Evolutionary conservation across 2,888 invertebrate genomes (phyloP).

Genomic region (Drosophila glabriapex): DNA sequence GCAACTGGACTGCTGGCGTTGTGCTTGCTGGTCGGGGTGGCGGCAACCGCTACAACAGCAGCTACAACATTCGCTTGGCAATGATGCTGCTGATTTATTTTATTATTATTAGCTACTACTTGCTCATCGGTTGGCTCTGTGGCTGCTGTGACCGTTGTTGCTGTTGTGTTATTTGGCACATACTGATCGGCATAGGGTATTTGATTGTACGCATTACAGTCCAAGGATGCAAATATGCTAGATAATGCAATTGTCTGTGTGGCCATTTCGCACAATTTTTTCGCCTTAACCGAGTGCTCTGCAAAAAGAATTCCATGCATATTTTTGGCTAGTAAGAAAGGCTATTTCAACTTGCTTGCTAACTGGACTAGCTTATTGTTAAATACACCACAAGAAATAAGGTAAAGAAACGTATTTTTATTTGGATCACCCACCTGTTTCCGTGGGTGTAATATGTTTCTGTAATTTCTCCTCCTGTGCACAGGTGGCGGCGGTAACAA

Average conservation of each 20-base stretch:
- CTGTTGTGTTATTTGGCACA: constrained; percentile 83
- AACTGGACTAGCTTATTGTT: neutral
- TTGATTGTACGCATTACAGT: constrained; percentile 79
- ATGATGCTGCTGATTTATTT: constrained; percentile 83
- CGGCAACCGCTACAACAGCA: constrained; percentile 54
- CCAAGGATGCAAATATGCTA: constrained; percentile 84
- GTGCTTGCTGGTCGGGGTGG: constrained; percentile 45
- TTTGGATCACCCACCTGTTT: constrained; percentile 72
- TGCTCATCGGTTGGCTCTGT: constrained; percentile 55
- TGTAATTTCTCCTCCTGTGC: constrained; percentile 89
- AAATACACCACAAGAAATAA: neutral
- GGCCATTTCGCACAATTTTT: constrained; percentile 85
- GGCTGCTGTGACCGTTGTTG: constrained; percentile 43
- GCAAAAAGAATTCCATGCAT: constrained; percentile 12
- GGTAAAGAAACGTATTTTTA: neutral
- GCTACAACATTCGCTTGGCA: constrained; percentile 58
- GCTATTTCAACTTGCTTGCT: neutral
- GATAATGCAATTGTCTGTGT: constrained; percentile 85
- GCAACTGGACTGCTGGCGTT: constrained; percentile 39
- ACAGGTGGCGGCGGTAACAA: constrained; percentile 89
- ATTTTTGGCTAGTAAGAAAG: neutral
- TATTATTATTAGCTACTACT: constrained; percentile 84
- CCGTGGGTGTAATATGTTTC: constrained; percentile 87
- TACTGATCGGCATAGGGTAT: constrained; percentile 85
- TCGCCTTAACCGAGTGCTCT: constrained; percentile 80